Conservation (phyloP, 2,113 vertebrate genomes). For the Indicator maculatus region DNA sequence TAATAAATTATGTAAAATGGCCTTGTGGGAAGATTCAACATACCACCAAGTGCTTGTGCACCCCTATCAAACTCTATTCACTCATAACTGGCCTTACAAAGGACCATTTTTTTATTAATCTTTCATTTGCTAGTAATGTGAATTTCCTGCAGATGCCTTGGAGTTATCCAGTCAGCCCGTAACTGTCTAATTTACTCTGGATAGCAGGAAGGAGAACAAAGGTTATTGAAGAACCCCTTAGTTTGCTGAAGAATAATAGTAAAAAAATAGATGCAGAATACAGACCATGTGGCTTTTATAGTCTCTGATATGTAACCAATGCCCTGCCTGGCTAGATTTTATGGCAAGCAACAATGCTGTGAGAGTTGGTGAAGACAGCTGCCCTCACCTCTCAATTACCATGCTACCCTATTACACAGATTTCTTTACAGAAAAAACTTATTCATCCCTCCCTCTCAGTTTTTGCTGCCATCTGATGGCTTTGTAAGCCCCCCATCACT, state of each 20-base stretch:
- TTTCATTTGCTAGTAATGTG: slow-evolving; percentile 8
- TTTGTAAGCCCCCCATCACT: not conserved
- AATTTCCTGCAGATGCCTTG: slow-evolving; percentile 42
- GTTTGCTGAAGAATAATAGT: not conserved
- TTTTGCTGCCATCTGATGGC: not conserved
- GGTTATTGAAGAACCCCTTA: slow-evolving; percentile 23
- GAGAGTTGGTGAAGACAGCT: not conserved
- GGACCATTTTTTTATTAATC: not conserved
- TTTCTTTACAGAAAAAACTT: not conserved
- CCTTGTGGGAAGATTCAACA: slow-evolving; percentile 65
- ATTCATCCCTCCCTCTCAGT: not conserved
- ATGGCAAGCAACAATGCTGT: not conserved
- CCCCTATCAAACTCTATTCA: slow-evolving; percentile 44
- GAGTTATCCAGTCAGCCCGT: slow-evolving; percentile 23
- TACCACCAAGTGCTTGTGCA: slow-evolving; percentile 20
- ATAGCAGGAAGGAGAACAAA: slow-evolving; percentile 37
- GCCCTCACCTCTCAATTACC: not conserved
- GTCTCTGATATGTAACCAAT: not conserved
- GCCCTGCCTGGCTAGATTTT: slow-evolving; percentile 20
- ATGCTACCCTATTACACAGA: not conserved
- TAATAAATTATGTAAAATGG: slow-evolving; percentile 70
- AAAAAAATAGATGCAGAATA: not conserved
- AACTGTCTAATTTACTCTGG: slow-evolving; percentile 8
- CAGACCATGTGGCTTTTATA: not conserved
- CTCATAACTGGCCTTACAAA: slow-evolving; percentile 30